Evolutionary conservation across 2,888 invertebrate species (phyloP), one percentile per base, ranked within the genome.

Genomic region (Eilema griseolum): DNA sequence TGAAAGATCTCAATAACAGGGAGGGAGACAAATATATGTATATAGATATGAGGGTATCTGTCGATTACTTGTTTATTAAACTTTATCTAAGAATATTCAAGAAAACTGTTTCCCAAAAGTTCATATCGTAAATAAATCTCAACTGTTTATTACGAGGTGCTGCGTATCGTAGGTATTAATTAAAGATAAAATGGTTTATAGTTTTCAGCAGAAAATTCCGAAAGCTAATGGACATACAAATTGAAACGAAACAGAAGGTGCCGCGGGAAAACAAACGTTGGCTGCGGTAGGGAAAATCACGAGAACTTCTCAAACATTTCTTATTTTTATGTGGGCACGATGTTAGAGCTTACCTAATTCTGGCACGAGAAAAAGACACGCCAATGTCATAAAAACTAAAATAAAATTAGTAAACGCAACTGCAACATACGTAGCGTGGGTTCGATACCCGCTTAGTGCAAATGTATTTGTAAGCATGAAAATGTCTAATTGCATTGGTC

Each of bases 161-260:
- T 41, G 61, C 67, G 12, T 62, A 70, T 52, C 57, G 60, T 62
- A 69, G 61, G 76, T 75, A 80, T 80, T 84, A 82, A 83, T 81
- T 79, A 70, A 78, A 79, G 67, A 81, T 83, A 73, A 66, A 79
- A 79, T 81, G 77, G 80, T 81, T 66, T 75, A 74, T 77, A 70
- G 69, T 79, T 81, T 78, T 75, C 79, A 66, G 71, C 81, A 85
- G 85, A 88, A 89, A 90, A 91, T 85, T 91, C 78, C 82, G 78
- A 78, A 87, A 79, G 95, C 93, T 90, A 96, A 96, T 89, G 96
- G 95, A 90, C 93, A 95, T 70, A 93, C 87, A 67, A 96, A 96
- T 80, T 96, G 96, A 90, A 94, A 85, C 71, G 93, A 94, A 91
- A 93, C 96, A 88, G 95, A 92, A 85, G 95, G 88, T 77, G 94